Base-by-base conservation (phyloP, 2,888 invertebrate species). In the Dicranocentrus wangi region DNA sequence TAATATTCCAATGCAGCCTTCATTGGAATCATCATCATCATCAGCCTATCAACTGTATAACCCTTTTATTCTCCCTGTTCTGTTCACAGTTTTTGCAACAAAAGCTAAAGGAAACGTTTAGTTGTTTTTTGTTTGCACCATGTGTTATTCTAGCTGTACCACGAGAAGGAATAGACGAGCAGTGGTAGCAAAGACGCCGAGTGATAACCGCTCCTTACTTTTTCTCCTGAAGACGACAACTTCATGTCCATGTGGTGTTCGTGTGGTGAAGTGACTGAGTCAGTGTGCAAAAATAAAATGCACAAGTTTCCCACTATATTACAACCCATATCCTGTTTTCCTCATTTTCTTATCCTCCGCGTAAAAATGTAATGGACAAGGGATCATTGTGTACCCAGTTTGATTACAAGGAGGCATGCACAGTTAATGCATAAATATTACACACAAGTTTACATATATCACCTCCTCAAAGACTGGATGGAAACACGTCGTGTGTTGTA, bases 201-300 rank as follows among this genome's bases (percentile, higher is more conserved):
- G 23, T 61, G 60, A 43, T 25, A 53, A 61, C 72, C 72, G 72
- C 70, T 70, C 70, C 70, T 58, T 51, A n/a, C 2, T 71, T 60
- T 19, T 72, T 10, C 17, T 51, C 23, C 13, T 72, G 61, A 39
- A 39, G 5, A 39, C 39, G 39, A 8, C 39, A 39, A 8, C 39
- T 39, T 39, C 39, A 5, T 17, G 39, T 51, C 68, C 28, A 47
- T 27, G 51, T 21, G 55, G 58, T 58, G 58, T 5, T 10, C 51
- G n/a, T n/a, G n/a, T n/a, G n/a, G 27, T 58, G 27, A 19, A 7
- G 23, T 2, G 7, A 53, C 19, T 65, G 65, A 73, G 63, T 73
- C 73, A 65, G 65, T 73, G 65, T 65, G 65, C 73, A 55, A 73
- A 73, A 73, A 73, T 72, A 73, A 25, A 53, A 15, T 23, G 3